These are phyloP conservation scores for Pseudomyrmex flavicornis DNA, from an alignment of 1,140 invertebrate species.

Conservation along the genomic window DNA sequence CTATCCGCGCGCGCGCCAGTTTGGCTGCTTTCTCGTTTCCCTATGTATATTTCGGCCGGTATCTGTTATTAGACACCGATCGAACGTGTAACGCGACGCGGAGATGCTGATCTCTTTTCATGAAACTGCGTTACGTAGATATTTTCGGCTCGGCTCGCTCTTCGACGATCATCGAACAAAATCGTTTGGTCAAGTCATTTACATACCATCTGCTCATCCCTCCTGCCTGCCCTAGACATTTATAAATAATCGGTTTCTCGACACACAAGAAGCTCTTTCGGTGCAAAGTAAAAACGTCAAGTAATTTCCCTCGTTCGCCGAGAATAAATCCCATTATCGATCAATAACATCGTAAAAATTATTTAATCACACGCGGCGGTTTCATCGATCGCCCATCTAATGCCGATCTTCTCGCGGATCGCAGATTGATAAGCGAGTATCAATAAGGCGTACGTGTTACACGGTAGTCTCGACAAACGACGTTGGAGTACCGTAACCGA, in stretches of 20 bases:
- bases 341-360: too few species aligned
- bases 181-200: neutral
- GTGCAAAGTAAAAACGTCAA: neutral
- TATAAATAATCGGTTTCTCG: neutral
- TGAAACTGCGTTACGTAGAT: neutral
- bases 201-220: neutral
- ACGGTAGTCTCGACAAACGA: constrained; percentile 62
- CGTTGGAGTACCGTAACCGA: constrained; percentile 63
- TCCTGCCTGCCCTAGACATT: neutral
- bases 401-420: constrained; percentile 31
- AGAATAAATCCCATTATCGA: too few species aligned
- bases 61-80: constrained; percentile 40
- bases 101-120: constrained; percentile 10
- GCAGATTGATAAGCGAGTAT: constrained; percentile 55
- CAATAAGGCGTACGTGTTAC: constrained; percentile 46
- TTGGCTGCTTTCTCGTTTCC: constrained; percentile 1
- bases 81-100: constrained; percentile 11
- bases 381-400: constrained; percentile 12
- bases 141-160: neutral
- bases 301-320: neutral
- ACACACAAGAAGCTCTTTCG: too few species aligned
- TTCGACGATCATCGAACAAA: too few species aligned
- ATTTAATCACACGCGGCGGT: neutral
- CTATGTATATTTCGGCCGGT: neutral
- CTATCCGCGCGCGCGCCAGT: neutral